phyloP scores from a whole-genome alignment of 1,140 invertebrate species.

The Drosophila rufa region DNA sequence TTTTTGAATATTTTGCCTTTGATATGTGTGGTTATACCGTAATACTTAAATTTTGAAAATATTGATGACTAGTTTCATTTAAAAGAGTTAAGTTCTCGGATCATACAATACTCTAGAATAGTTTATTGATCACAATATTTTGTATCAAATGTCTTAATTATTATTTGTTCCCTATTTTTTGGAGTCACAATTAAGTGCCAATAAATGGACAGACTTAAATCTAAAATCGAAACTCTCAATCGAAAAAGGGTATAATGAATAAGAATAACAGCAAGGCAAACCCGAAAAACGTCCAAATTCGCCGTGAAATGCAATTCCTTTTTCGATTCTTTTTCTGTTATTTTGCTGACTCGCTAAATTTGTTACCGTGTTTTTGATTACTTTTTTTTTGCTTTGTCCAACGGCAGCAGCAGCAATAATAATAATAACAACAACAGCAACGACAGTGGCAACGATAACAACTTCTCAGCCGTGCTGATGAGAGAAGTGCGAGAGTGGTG shows the following conservation, averaged over 20 bases:
- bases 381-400: constrained; percentile 53
- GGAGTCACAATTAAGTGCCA: neutral
- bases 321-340: constrained; percentile 68
- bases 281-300: constrained; percentile 68
- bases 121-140: no score
- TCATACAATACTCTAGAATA: no score
- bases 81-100: no score
- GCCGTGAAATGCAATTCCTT: constrained; percentile 81
- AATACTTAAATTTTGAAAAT: no score
- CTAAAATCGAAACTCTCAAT: neutral
- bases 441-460: constrained; percentile 75
- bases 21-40: no score
- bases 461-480: constrained; percentile 68
- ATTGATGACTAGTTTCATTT: no score
- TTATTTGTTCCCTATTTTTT: no score
- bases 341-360: constrained; percentile 77
- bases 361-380: constrained; percentile 72
- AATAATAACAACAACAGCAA: constrained; percentile 31
- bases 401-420: constrained; percentile 40
- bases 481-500: constrained; percentile 30
- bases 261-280: constrained; percentile 27
- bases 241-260: constrained; percentile 22
- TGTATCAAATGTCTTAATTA: no score
- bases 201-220: neutral
- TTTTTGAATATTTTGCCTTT: no score